Conservation (phyloP, 2,113 vertebrate genomes). For the Empidonax traillii region DNA sequence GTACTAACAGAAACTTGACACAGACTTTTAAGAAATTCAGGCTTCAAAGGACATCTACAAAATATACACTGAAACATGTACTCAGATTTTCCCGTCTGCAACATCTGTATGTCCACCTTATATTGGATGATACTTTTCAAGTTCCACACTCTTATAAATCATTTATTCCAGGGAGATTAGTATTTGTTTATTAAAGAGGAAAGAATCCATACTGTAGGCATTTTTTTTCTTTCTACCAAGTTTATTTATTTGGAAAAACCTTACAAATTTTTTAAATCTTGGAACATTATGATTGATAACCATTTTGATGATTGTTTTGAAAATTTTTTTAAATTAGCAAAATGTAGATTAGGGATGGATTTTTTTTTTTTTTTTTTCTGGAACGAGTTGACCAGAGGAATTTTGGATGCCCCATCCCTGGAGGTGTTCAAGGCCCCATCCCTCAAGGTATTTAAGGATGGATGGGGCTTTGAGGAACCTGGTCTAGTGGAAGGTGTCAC, state of each 20-base stretch:
- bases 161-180: background rate
- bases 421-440: background rate
- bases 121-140: background rate
- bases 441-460: background rate
- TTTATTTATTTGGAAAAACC: background rate
- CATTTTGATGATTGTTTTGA: background rate
- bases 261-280: background rate
- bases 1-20: background rate
- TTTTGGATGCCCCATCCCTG: background rate
- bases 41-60: background rate
- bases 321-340: background rate
- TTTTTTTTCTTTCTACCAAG: background rate
- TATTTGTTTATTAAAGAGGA: background rate
- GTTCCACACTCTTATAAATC: background rate
- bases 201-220: background rate
- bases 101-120: background rate
- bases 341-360: background rate
- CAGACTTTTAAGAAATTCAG: background rate
- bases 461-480: background rate
- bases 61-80: background rate
- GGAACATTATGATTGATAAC: background rate
- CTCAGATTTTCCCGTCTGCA: background rate
- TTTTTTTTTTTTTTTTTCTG: background rate
- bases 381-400: background rate
- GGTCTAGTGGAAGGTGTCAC: background rate